A percentile compares a stretch with the other conserved stretches of the same genome.
phyloP scores from a whole-genome alignment of 2,888 invertebrate genomes.

The Mythimna vitellina region DNA sequence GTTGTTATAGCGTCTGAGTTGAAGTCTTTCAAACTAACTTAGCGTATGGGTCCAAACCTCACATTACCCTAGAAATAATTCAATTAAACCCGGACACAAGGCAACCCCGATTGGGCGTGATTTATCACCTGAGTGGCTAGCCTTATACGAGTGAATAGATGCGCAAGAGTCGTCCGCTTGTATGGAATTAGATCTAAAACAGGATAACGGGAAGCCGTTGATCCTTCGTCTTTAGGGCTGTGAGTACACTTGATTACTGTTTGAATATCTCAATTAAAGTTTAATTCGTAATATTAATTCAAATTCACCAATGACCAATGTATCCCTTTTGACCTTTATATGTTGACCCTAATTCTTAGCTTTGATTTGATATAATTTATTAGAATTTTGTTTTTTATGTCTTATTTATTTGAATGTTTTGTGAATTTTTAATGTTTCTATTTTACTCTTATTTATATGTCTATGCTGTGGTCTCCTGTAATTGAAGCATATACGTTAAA shows the following conservation, averaged over 20 bases:
- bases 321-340: too few species aligned
- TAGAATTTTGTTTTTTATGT: too few species aligned
- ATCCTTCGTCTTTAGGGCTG: conserved; percentile 61
- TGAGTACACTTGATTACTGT: neutral
- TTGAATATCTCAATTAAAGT: neutral
- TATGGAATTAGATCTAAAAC: conserved; percentile 74
- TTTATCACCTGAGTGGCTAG: conserved; percentile 49
- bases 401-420: too few species aligned
- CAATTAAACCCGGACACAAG: conserved; percentile 50
- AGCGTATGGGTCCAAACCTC: neutral
- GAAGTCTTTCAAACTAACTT: neutral
- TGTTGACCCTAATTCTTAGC: too few species aligned
- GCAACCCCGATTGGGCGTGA: conserved; percentile 45
- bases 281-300: too few species aligned
- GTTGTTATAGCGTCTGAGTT: neutral
- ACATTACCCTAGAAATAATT: conserved; percentile 39
- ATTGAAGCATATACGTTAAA: too few species aligned
- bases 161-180: conserved; percentile 60
- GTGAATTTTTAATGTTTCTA: too few species aligned
- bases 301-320: too few species aligned
- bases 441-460: too few species aligned
- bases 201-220: conserved; percentile 73
- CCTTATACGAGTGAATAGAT: conserved; percentile 60
- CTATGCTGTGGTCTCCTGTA: too few species aligned
- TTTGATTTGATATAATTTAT: too few species aligned